A percentile compares a stretch with the other conserved stretches of the same genome.
Evolutionary conservation across 2,888 invertebrate genomes (phyloP).

Genomic region (Lasioglossum pauxillum): DNA sequence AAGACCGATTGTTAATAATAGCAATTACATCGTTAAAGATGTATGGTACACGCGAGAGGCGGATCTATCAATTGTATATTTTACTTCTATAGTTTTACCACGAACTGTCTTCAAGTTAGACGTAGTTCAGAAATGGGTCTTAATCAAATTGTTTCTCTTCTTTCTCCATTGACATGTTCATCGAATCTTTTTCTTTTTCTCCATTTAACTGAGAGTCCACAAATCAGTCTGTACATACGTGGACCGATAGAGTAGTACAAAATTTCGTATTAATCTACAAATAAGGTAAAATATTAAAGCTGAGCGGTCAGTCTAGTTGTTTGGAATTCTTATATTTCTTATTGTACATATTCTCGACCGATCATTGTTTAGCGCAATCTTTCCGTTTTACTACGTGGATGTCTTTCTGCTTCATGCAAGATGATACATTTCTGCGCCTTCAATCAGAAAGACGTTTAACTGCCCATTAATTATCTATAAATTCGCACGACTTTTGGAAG

Average conservation of each 20-base stretch:
- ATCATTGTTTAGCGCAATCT: conserved; percentile 42
- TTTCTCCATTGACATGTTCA: not conserved
- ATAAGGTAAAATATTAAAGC: conserved; percentile 39
- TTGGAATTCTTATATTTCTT: conserved; percentile 35
- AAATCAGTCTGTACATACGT: conserved; percentile 53
- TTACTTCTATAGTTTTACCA: conserved; percentile 53
- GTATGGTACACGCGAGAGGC: conserved; percentile 14
- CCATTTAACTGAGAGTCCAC: not conserved
- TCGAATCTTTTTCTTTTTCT: not conserved
- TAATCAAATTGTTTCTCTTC: conserved; percentile 41
- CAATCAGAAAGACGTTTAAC: conserved; percentile 28
- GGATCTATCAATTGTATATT: conserved; percentile 59
- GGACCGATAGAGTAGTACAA: conserved; percentile 41
- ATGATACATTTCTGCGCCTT: conserved; percentile 20
- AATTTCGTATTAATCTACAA: conserved; percentile 30
- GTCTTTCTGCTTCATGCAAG: conserved; percentile 14
- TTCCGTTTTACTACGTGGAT: conserved; percentile 19
- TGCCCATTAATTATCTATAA: conserved; percentile 44
- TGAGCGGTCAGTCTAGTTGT: conserved; percentile 31
- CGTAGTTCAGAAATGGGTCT: conserved; percentile 41
- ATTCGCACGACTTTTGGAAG: conserved; percentile 42
- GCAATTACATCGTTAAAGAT: conserved; percentile 48
- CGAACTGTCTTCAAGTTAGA: conserved; percentile 42
- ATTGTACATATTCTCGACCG: conserved; percentile 43
- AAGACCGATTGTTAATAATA: conserved; percentile 41